Conservation (phyloP, 2,888 invertebrate species). For the Meta bourneti region DNA sequence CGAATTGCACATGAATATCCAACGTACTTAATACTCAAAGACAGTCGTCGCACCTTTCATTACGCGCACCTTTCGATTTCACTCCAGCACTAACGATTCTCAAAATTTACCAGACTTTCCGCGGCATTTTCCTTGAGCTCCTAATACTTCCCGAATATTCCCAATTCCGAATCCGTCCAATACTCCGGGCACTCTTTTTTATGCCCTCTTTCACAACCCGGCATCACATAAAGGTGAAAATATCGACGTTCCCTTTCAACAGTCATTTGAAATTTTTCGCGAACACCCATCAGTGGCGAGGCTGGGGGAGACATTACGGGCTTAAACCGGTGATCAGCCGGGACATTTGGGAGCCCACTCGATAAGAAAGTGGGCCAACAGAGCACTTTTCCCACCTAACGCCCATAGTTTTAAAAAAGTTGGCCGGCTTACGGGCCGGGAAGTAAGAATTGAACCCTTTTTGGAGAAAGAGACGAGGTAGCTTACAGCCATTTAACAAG, state of each 20-base stretch:
- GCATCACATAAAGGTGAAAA: slow-evolving; percentile 55
- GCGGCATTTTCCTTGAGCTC: slow-evolving; percentile 17
- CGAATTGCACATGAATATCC: too few relatives aligned
- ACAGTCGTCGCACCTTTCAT: too few relatives aligned
- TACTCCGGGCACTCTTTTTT: slow-evolving; percentile 46
- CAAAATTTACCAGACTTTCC: slow-evolving; percentile 28
- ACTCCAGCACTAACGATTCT: slow-evolving; percentile 18
- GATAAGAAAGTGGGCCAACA: slow-evolving; percentile 49
- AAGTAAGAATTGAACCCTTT: background rate
- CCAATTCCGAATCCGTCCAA: slow-evolving; percentile 33
- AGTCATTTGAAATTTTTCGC: slow-evolving; percentile 52
- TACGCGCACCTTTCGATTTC: too few relatives aligned
- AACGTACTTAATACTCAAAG: too few relatives aligned
- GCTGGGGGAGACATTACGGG: slow-evolving; percentile 47
- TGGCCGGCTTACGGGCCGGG: background rate
- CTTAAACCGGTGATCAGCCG: slow-evolving; percentile 43
- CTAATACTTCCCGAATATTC: slow-evolving; percentile 41
- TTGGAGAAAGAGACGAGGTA: background rate
- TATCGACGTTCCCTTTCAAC: slow-evolving; percentile 49
- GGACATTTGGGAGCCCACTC: slow-evolving; percentile 44
- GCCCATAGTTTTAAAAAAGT: slow-evolving; percentile 21
- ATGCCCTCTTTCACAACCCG: slow-evolving; percentile 14
- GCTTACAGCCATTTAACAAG: slow-evolving; percentile 9
- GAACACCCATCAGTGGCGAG: slow-evolving; percentile 44
- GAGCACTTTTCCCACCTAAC: slow-evolving; percentile 24